A percentile compares a stretch with the other conserved stretches of the same genome.
phyloP scores from a whole-genome alignment of 2,888 invertebrate genomes.

The Protonemura montana region DNA sequence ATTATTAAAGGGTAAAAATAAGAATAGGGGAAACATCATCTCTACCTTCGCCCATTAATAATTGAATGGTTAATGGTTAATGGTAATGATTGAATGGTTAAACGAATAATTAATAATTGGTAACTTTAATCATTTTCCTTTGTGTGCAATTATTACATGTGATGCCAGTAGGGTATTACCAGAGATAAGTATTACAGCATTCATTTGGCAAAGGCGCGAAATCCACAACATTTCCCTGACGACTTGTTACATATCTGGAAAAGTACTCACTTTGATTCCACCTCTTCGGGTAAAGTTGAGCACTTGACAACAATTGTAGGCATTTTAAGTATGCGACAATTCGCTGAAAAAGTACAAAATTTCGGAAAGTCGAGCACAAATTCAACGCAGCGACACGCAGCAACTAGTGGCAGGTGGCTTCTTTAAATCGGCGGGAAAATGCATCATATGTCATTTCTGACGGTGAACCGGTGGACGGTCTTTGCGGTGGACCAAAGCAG shows the following conservation, averaged over 20 bases:
- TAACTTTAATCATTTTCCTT: no score
- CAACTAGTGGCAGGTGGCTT: neutral
- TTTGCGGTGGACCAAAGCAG: no score
- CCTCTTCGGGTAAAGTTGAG: neutral
- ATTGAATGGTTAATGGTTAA: no score
- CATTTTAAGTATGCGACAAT: slow-evolving; percentile 4
- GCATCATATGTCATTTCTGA: no score
- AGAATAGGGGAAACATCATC: no score
- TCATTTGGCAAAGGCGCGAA: neutral
- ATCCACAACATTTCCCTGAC: neutral
- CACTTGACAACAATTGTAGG: slow-evolving; percentile 1
- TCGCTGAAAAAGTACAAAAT: neutral
- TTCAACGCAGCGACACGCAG: neutral
- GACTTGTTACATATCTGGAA: neutral
- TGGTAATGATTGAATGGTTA: no score
- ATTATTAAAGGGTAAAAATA: no score
- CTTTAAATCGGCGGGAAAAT: neutral
- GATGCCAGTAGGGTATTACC: slow-evolving; percentile 7
- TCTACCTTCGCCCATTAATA: no score
- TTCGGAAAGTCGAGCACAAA: neutral
- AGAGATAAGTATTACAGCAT: neutral
- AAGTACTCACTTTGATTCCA: neutral
- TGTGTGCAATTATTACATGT: no score
- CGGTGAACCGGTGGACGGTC: no score
- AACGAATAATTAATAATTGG: no score